Base-by-base conservation (phyloP, 2,888 invertebrate genomes). In the Caenorhabditis drosophilae region DNA sequence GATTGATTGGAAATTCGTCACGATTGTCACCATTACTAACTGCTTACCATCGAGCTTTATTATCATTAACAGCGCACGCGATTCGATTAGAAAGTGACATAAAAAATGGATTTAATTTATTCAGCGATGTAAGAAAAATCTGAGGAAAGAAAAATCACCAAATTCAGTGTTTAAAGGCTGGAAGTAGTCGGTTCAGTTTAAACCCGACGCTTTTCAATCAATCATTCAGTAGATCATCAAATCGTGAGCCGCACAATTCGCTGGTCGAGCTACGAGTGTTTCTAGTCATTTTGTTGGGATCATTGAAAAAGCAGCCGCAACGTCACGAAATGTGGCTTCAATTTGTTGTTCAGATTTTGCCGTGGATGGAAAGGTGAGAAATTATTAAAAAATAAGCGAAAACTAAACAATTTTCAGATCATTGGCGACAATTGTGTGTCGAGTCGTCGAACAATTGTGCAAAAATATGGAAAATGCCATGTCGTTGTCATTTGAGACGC, bases 251-350 rank as follows among this genome's bases (percentile, higher is more conserved):
- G 71, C 41, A 79, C 75, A 53, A 68, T 0, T 53, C 70, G 36
- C 82, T 85, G 18, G 80, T 78, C 25, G 90, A 91, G 81, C 91
- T 92, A 83, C 89, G 90, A 26, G 90, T 92, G 88, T 92, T 93
- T 83, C 85, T 92, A 27, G 89, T 90, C 20, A 90, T 91, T 26
- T 88, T 92, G 48, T 86, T 91, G 74, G 90, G 89, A 78, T 91
- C 92, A 4, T 85, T 92, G 54, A 89, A 90, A 79, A 64, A 70
- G 20, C 68, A 71, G 31, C 78, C 80, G 7, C 71, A 72, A 26
- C 53, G 79, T 15, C 92, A 92, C 84, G 89, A 89, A 68, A 90
- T 90, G 79, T 92, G 92, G 92, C 88, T 92, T 31, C 89, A 90
- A 64, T 87, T 92, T 84, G 89, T 92, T 9, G 90, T 91, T 1